These are phyloP conservation scores for Jacana jacana DNA, from an alignment of 2,113 vertebrate genomes.

Conservation along the genomic window DNA sequence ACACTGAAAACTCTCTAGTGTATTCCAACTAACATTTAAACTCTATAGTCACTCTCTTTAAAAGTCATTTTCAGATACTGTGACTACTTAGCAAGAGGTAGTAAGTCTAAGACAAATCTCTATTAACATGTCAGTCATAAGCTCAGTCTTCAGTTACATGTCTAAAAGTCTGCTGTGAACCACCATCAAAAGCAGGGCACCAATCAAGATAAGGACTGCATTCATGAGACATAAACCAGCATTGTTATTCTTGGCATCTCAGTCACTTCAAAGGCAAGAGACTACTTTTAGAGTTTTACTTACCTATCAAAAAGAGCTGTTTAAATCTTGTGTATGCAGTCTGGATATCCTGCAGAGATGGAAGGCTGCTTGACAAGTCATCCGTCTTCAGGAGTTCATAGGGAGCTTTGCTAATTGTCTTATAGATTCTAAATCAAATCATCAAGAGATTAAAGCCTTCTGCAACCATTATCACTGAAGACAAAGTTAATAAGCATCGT, in stretches of 20 bases:
- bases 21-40: neutral
- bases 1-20: neutral
- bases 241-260: neutral
- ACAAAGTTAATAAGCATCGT: neutral
- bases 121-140: neutral
- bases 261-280: neutral
- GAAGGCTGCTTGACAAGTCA: conserved; percentile 83
- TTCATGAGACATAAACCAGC: neutral
- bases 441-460: conserved; percentile 42
- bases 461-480: neutral
- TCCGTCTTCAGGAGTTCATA: conserved; percentile 81
- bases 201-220: neutral
- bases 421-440: conserved; percentile 74
- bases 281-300: conserved; percentile 36
- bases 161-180: neutral
- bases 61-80: neutral
- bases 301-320: conserved; percentile 87
- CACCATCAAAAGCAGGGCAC: neutral
- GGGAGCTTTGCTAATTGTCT: conserved; percentile 77
- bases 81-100: neutral
- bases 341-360: conserved; percentile 85
- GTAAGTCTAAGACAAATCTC: neutral
- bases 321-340: conserved; percentile 84
- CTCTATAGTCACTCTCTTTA: neutral
- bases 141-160: neutral